Evolutionary conservation across 2,113 vertebrate species (phyloP).

Genomic region (Alaudala cheleensis): DNA sequence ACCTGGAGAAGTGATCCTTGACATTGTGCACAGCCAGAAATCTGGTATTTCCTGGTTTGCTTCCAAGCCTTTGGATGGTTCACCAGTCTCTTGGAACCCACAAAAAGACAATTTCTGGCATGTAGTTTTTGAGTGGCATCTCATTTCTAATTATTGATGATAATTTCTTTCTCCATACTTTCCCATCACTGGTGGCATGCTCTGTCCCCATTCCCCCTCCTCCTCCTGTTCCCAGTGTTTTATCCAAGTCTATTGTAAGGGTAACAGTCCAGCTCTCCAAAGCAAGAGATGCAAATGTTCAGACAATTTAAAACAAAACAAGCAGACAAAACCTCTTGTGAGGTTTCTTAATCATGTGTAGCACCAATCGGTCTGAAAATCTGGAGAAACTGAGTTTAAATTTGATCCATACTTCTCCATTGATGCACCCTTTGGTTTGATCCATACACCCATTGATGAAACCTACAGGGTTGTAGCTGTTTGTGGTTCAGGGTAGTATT

Average conservation of each 20-base stretch:
- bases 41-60: background rate
- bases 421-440: background rate
- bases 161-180: background rate
- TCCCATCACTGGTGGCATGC: background rate
- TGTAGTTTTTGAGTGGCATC: background rate
- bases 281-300: background rate
- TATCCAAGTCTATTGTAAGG: background rate
- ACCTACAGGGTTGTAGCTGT: background rate
- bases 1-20: background rate
- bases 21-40: background rate
- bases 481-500: background rate
- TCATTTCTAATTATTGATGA: background rate
- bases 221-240: background rate
- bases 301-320: background rate
- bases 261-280: background rate
- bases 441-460: too few species aligned
- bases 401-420: background rate
- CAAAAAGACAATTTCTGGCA: background rate
- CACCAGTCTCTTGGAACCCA: background rate
- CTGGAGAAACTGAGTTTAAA: background rate
- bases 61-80: background rate
- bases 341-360: background rate
- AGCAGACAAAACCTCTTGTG: background rate
- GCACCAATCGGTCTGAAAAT: background rate
- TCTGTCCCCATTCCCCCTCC: accelerated